phyloP scores from a whole-genome alignment of 1,140 invertebrate species.

The Nasonia giraulti region DNA sequence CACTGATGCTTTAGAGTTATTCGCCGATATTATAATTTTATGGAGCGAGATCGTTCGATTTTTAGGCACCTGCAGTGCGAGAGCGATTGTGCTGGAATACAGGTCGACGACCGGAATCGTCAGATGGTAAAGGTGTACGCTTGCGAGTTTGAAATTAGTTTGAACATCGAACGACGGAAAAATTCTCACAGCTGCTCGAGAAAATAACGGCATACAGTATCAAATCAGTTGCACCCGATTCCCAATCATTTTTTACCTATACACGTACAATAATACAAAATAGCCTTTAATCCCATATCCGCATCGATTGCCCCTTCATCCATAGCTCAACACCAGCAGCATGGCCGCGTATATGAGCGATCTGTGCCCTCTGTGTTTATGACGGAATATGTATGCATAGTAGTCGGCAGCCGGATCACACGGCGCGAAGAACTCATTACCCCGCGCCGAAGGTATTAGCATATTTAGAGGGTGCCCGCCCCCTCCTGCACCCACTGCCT shows the following conservation, averaged over 20 bases:
- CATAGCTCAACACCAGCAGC: neutral
- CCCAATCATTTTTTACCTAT: neutral
- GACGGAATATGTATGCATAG: slow-evolving; percentile 73
- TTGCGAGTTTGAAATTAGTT: neutral
- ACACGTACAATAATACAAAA: neutral
- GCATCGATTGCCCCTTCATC: slow-evolving; percentile 17
- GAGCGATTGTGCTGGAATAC: neutral
- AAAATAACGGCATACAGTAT: too few relatives aligned
- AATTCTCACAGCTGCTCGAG: neutral
- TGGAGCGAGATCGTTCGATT: neutral
- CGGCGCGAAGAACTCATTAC: slow-evolving; percentile 72
- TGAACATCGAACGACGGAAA: too few relatives aligned
- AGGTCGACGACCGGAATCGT: neutral
- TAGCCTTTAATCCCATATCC: neutral
- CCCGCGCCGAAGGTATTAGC: slow-evolving; percentile 68
- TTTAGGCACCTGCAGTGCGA: slow-evolving; percentile 23
- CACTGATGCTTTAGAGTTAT: neutral
- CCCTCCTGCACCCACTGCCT: slow-evolving; percentile 2
- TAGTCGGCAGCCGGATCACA: slow-evolving; percentile 63
- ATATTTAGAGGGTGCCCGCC: slow-evolving; percentile 70
- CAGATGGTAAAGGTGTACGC: neutral
- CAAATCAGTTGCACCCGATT: too few relatives aligned
- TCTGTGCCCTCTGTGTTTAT: slow-evolving; percentile 70
- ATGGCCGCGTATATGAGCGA: slow-evolving; percentile 56
- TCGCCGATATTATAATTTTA: neutral